phyloP scores from a whole-genome alignment of 2,797 vertebrate species.

The Arrhamphus sclerolepis region DNA sequence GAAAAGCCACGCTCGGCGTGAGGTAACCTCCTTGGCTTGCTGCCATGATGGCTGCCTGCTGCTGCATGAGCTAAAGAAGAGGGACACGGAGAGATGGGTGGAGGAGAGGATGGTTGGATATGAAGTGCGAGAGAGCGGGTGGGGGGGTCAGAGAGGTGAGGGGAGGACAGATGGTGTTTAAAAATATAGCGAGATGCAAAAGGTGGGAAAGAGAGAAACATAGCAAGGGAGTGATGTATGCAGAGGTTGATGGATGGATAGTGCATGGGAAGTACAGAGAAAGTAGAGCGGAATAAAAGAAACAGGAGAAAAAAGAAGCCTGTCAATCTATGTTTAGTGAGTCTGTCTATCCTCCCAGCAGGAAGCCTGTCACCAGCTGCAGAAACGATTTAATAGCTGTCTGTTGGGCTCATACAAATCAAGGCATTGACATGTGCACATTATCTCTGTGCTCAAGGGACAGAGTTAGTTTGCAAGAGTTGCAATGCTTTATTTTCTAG shows the following conservation, averaged over 20 bases:
- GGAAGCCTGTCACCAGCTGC: constrained; percentile 78
- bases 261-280: constrained; percentile 75
- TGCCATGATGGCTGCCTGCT: constrained; percentile 96
- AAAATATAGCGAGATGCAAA: constrained; percentile 60
- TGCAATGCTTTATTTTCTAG: constrained; percentile 40
- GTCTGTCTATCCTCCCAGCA: constrained; percentile 78
- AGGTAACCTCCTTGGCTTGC: constrained; percentile 95
- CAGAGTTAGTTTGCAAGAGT: constrained; percentile 50
- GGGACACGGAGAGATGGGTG: constrained; percentile 66
- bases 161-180: constrained; percentile 63
- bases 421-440: constrained; percentile 78
- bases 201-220: constrained; percentile 44
- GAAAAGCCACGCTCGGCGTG: constrained; percentile 92
- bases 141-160: constrained; percentile 47
- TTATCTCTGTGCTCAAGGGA: constrained; percentile 67
- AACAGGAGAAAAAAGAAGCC: constrained; percentile 78
- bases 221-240: constrained; percentile 66
- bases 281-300: constrained; percentile 79
- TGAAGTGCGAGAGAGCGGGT: constrained; percentile 20
- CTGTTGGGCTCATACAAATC: constrained; percentile 77
- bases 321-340: constrained; percentile 84
- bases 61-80: constrained; percentile 94
- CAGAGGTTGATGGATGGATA: constrained; percentile 79
- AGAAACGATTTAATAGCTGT: constrained; percentile 80
- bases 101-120: constrained; percentile 44